phyloP scores from a whole-genome alignment of 2,888 invertebrate genomes.

The Lasioglossum calceatum region DNA sequence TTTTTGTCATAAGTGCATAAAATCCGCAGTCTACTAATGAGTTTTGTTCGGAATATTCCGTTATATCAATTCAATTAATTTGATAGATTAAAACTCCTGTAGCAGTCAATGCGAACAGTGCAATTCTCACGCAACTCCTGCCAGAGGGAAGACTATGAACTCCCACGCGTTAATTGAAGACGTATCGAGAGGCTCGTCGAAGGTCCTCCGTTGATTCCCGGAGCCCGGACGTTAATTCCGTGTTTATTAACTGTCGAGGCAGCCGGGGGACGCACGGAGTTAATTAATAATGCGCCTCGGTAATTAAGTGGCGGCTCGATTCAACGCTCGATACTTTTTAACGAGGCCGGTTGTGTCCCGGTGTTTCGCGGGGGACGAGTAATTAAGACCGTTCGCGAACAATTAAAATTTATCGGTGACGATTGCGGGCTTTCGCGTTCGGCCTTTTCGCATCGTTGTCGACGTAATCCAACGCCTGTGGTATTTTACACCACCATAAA shows the following conservation, averaged over 20 bases:
- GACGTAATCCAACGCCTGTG: constrained; percentile 72
- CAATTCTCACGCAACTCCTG: not conserved
- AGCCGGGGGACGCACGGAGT: constrained; percentile 21
- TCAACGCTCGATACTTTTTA: constrained; percentile 27
- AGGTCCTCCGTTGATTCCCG: constrained; percentile 4
- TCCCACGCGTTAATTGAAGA: constrained; percentile 12
- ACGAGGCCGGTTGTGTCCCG: constrained; percentile 10
- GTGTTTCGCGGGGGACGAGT: constrained; percentile 19
- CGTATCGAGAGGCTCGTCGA: not conserved
- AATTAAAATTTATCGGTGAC: constrained; percentile 39
- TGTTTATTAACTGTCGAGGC: constrained; percentile 31
- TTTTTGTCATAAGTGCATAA: no score
- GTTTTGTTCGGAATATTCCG: no score
- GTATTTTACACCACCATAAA: constrained; percentile 76
- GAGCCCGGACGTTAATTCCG: constrained; percentile 16
- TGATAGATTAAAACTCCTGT: not conserved
- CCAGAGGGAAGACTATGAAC: not conserved
- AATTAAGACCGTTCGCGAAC: constrained; percentile 38
- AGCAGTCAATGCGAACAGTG: not conserved
- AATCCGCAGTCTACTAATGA: no score
- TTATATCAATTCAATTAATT: no score
- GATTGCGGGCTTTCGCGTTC: constrained; percentile 27
- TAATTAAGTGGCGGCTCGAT: constrained; percentile 36
- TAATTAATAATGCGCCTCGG: constrained; percentile 43
- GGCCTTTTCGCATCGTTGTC: constrained; percentile 47